Evolutionary conservation across 2,888 invertebrate genomes (phyloP), one percentile per base, ranked within the genome.

Genomic region (Sepiola atlantica): DNA sequence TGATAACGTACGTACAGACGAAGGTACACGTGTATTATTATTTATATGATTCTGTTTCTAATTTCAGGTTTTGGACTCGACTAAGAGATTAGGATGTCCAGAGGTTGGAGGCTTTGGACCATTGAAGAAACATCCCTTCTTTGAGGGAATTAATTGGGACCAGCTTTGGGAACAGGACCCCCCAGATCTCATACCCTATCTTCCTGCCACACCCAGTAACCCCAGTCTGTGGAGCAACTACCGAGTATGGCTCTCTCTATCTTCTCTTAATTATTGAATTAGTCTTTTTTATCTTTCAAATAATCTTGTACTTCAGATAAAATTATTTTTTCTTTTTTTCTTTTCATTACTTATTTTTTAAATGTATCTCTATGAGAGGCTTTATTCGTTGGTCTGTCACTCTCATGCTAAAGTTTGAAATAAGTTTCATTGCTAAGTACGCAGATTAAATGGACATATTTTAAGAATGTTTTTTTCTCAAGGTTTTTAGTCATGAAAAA

Each of bases 81-180:
- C 97, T 21, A 98, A 98, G 96, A 98, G 99, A 96, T 97, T 99
- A 94, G 99, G 99, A 55, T 98, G 98, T 94, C 95, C 96, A 93
- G 96, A 96, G 93, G 98, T 97, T 35, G 98, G 98, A 45, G 97
- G 97, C 10, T 99, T 99, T 97, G 98, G 98, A 92, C 98, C 98
- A 96, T 98, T 99, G 96, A 98, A 99, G 96, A 98, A 98, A 91
- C 99, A 99, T 97, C 98, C 98, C 55, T 99, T 99, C 97, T 99
- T 99, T 97, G 97, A 98, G 94, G 98, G 98, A 90, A 98, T 99
- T 94, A 98, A 98, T 96, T 99, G 99, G 98, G 98, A 98, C 94
- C 98, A 98, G 91, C 97, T 99, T 94, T 98, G 98, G 96, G 98
- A 98, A 94, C 98, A 98, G 96, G 98, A 98, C 90, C 99, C 99